Evolutionary conservation across 2,888 invertebrate species (phyloP).

Genomic region (Xestia rhomboidea): DNA sequence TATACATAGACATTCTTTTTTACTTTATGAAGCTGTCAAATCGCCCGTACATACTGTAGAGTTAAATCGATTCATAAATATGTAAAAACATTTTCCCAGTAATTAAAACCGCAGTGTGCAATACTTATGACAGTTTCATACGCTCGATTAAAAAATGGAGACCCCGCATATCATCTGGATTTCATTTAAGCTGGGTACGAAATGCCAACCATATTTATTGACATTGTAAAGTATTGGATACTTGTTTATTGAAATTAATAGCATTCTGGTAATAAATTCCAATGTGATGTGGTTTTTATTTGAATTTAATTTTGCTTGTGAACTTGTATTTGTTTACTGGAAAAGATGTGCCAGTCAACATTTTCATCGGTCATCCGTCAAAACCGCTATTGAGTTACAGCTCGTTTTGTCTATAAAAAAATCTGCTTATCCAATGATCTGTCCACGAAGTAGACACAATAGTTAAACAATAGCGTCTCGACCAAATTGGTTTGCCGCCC

Average conservation of each 20-base stretch:
- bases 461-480: no score
- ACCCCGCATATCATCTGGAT: constrained; percentile 8
- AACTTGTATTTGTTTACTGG: not conserved
- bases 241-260: constrained; percentile 24
- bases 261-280: not conserved
- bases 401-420: no score
- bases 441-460: no score
- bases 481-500: no score
- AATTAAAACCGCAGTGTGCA: constrained; percentile 14
- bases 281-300: not conserved
- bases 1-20: not conserved
- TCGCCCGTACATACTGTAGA: not conserved
- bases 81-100: constrained; percentile 7
- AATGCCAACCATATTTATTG: constrained; percentile 22
- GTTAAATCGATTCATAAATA: constrained; percentile 19
- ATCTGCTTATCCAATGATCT: no score
- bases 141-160: constrained; percentile 23
- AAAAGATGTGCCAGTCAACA: not conserved
- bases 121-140: constrained; percentile 19
- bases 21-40: not conserved
- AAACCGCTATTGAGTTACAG: no score
- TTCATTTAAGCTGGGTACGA: constrained; percentile 14
- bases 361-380: not conserved
- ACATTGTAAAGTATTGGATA: constrained; percentile 2
- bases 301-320: not conserved